Conservation (phyloP, 2,888 invertebrate species). For the Kryphioiulus occultus region DNA sequence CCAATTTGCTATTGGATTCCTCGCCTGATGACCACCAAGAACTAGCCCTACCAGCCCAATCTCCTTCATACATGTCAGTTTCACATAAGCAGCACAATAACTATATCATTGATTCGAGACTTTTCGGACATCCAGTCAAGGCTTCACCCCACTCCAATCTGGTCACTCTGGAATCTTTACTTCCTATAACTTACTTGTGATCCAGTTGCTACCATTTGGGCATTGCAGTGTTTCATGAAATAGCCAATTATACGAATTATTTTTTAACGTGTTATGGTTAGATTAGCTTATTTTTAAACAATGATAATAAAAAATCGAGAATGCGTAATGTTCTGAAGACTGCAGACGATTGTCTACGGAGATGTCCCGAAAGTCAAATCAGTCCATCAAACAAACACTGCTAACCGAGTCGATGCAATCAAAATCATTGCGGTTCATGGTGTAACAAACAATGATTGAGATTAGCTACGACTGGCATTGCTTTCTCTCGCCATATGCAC, state of each 20-base stretch:
- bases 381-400: neutral
- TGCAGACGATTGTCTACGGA: neutral
- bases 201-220: neutral
- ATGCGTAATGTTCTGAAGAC: neutral
- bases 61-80: too few species aligned
- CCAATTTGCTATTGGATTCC: too few species aligned
- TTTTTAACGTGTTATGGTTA: neutral
- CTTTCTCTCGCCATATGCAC: neutral
- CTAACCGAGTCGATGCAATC: neutral
- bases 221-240: slow-evolving; percentile 6
- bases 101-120: too few species aligned
- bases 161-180: neutral
- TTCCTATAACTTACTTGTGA: neutral
- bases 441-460: neutral
- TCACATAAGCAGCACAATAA: too few species aligned
- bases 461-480: neutral
- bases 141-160: neutral
- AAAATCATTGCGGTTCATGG: slow-evolving; percentile 23
- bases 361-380: neutral
- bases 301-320: neutral
- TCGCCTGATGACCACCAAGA: too few species aligned
- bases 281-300: neutral
- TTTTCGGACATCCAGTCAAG: neutral
- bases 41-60: too few species aligned
- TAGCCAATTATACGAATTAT: neutral